Base-by-base conservation (phyloP, 64 coral and sea anemone species). In the Acropora tenuis region DNA sequence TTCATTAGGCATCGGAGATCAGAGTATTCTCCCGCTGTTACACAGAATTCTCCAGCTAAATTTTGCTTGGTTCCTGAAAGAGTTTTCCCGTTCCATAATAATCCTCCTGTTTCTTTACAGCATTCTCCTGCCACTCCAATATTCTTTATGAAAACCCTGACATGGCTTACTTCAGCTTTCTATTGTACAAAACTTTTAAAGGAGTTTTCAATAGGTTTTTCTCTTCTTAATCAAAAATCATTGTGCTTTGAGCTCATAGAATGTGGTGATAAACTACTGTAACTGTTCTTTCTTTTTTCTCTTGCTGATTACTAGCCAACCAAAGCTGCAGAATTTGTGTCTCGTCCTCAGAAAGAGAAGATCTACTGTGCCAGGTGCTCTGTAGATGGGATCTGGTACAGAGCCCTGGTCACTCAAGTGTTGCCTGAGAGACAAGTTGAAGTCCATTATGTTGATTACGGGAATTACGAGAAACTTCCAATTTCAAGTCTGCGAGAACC, bases 241-340 rank as follows among this genome's bases (percentile, higher is more conserved):
- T 4, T 55, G 52, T 63, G 8, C 10, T 18, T 8, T 63, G 60
- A 63, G 15, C 60, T 13, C 60, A 13, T 12, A 63, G 60, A 63
- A 63, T 10, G 11, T 63, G 60, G 16, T 60, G 61, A 30, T 1
- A 30, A 30, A 30, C 30, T 30, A 30, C 30, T 30, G 30, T 30
- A 30, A 44, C 6, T 43, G 11, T 6, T 17, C 40, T 17, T 5
- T 43, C 18, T 68, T 69, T 69, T 18, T 13, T 16, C 17, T 43
- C 42, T 47, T 46, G 0, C 30, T 30, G 30, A 55, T 72, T 43
- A 76, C n/a, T 63, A 98, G 96, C 48, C 79, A 59, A 93, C 94
- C 11, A 98, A 98, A 91, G 96, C 96, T 63, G 94, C 81, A 75
- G 96, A 98, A 66, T 98, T 98, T 83, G 88, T 98, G 0, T 90